Conservation (phyloP, 2,888 invertebrate genomes). For the Zonitis immaculata region DNA sequence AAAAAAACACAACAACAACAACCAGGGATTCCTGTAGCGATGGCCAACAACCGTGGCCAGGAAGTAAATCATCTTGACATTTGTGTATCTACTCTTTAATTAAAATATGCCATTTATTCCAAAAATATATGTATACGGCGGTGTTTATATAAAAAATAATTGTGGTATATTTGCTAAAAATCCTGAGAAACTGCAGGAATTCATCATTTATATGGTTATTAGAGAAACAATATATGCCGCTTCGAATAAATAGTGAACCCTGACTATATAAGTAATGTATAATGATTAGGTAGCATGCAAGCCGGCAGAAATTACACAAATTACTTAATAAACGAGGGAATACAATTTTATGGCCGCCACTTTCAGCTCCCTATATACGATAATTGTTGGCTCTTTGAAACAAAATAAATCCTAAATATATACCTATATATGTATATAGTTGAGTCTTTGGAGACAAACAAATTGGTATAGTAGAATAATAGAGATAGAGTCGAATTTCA, state of each 20-base stretch:
- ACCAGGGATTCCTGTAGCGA: not conserved
- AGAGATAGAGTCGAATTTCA: not conserved
- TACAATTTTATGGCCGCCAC: slow-evolving; percentile 10
- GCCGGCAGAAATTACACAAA: slow-evolving; percentile 33
- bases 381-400: not conserved
- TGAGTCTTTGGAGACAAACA: not conserved
- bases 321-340: slow-evolving; percentile 26
- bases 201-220: not conserved
- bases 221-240: slow-evolving; percentile 15
- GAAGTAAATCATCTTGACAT: not conserved
- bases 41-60: not conserved
- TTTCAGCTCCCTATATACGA: not conserved
- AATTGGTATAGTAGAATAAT: not conserved
- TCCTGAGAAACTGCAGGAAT: not conserved
- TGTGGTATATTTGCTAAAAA: not conserved
- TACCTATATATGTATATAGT: too few species aligned
- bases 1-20: too few species aligned
- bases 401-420: not conserved
- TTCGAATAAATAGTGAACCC: slow-evolving; percentile 19
- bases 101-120: not conserved
- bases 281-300: slow-evolving; percentile 34
- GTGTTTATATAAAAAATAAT: not conserved
- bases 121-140: not conserved
- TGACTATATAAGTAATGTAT: slow-evolving; percentile 33
- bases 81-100: not conserved